Percentiles rank a stretch among this genome's conserved stretches.
phyloP scores from a whole-genome alignment of 2,113 vertebrate genomes.

The Girardinichthys multiradiatus region DNA sequence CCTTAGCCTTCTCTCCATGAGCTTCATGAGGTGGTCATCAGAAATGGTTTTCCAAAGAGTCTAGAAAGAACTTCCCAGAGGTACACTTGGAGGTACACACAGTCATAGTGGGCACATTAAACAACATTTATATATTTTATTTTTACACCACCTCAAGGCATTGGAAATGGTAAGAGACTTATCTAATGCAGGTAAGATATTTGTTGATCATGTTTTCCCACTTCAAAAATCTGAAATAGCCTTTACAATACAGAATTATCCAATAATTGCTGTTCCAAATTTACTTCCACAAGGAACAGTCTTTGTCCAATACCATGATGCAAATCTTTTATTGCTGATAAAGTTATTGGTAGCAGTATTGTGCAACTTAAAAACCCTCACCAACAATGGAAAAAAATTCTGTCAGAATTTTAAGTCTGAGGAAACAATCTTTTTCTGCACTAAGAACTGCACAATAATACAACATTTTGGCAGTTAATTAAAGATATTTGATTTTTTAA shows the following conservation, averaged over 20 bases:
- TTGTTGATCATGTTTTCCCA: no score
- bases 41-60: no score
- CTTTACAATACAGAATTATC: no score
- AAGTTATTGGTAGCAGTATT: not conserved
- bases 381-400: not conserved
- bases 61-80: no score
- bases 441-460: not conserved
- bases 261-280: not conserved
- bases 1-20: no score
- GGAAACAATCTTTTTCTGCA: not conserved
- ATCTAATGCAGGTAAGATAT: no score
- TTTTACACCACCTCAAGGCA: no score
- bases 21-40: no score
- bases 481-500: not conserved
- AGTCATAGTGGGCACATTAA: no score
- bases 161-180: no score
- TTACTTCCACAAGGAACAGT: not conserved
- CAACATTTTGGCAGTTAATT: not conserved
- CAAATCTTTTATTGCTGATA: not conserved
- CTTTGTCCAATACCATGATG: not conserved
- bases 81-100: no score
- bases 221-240: not conserved
- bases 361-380: not conserved
- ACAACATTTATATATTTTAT: no score
- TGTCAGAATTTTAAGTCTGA: not conserved